phyloP scores from a whole-genome alignment of 2,113 vertebrate genomes.

The Microtus ochrogaster region DNA sequence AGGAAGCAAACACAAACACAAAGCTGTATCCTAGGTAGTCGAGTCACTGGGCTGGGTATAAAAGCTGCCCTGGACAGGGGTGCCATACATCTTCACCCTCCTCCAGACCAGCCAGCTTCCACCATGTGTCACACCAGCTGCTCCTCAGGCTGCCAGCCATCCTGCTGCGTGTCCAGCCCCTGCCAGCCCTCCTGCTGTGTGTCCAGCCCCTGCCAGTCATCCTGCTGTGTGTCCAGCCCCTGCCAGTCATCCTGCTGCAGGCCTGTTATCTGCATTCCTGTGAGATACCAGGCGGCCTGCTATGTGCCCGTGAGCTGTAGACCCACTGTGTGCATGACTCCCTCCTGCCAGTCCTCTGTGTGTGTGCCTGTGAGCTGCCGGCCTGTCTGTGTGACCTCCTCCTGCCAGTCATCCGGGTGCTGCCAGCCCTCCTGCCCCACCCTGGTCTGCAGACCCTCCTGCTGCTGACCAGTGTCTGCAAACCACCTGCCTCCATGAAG shows the following conservation, averaged over 20 bases:
- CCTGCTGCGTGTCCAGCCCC: background rate
- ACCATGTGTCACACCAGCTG: slow-evolving; percentile 60
- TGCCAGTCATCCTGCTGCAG: background rate
- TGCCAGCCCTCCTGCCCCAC: background rate
- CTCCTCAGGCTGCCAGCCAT: background rate
- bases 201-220: background rate
- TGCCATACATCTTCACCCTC: background rate
- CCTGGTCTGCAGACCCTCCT: slow-evolving; percentile 14
- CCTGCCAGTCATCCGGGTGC: background rate
- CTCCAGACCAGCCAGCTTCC: background rate
- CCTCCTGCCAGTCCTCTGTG: background rate
- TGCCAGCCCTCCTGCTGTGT: fast-evolving
- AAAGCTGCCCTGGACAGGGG: background rate
- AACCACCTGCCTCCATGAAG: background rate
- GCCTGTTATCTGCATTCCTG: background rate
- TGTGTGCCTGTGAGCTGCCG: background rate
- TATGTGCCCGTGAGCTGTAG: background rate
- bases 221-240: background rate
- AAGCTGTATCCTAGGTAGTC: background rate
- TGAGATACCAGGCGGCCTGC: background rate
- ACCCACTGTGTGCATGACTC: background rate
- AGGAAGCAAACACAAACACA: slow-evolving; percentile 13
- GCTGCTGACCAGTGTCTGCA: background rate
- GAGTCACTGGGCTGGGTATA: background rate
- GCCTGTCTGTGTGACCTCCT: background rate